A percentile compares a stretch with the other conserved stretches of the same genome.
Evolutionary conservation across 2,797 vertebrate species (phyloP).

Genomic region (Megalops cyprinoides): DNA sequence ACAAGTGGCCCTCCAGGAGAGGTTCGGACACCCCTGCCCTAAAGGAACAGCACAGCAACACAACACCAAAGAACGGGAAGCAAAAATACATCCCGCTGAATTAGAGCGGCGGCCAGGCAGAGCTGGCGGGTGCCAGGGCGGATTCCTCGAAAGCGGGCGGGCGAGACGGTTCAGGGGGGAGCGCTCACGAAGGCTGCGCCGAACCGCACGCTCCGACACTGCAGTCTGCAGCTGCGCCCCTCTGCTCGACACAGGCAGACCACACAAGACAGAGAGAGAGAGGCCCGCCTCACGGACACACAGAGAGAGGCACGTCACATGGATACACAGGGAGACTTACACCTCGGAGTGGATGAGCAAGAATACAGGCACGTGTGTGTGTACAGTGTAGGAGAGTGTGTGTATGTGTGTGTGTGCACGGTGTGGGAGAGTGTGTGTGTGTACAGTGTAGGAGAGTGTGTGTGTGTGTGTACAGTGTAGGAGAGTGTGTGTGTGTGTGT

Average conservation of each 20-base stretch:
- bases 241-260: not conserved
- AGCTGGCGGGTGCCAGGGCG: no score
- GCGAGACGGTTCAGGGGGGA: not conserved
- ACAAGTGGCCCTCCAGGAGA: no score
- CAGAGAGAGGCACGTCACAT: not conserved
- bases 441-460: no score
- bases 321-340: no score
- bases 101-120: not conserved
- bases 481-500: no score
- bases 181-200: not conserved
- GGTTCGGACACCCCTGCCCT: not conserved
- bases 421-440: no score
- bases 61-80: not conserved
- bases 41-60: not conserved
- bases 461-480: no score
- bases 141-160: not conserved
- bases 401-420: no score
- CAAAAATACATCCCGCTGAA: not conserved
- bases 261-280: not conserved
- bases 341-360: no score
- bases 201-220: not conserved
- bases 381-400: no score
- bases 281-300: not conserved
- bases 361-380: no score
- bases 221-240: not conserved